Evolutionary conservation across 2,113 vertebrate genomes (phyloP), one percentile per base, ranked within the genome.

Genomic region (Himantopus leucocephalus): DNA sequence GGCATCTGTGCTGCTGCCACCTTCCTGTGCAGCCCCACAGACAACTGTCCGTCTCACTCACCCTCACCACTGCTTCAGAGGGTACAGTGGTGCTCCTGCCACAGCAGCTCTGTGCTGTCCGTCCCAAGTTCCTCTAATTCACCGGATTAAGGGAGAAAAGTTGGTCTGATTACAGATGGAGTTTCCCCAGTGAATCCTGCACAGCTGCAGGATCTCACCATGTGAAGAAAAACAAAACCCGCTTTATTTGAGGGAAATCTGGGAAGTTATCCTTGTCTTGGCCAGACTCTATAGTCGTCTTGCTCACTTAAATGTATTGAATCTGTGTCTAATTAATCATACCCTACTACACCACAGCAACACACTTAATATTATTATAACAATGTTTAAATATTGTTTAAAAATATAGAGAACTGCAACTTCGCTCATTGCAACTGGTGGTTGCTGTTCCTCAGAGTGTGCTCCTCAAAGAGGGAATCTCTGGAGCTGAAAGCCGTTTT

Each of bases 271-370:
- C 64, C 50, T 83, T 64, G 68, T 52, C 87, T 92, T 60, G 23
- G 64, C 32, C 75, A 56, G 45, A 59, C n/a, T 81, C 24, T 76
- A 73, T 34, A 94, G 63, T 52, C 58, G 17, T 90, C 76, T 88
- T 95, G 88, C 68, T 60, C 35, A 64, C 47, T 85, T 87, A 59
- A 84, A 76, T 0, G 0, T 43, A 92, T n/a, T 90, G 66, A 91
- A 75, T 81, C 56, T 71, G 13, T 78, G 62, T 88, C 71, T 86
- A 78, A 96, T 85, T 96, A 94, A 80, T 92, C 70, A 58, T 63
- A 75, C 7, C 19, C 85, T 78, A 71, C 67, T 75, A 52, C 62
- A 90, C 82, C 75, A 92, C 76, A 67, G 73, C 91, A 97, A 92
- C 89, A 91, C 48, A 48, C 34, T 83, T 72, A 82, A 75, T 76